phyloP scores from a whole-genome alignment of 2,797 vertebrate species.

The Sebastes matsubarae region DNA sequence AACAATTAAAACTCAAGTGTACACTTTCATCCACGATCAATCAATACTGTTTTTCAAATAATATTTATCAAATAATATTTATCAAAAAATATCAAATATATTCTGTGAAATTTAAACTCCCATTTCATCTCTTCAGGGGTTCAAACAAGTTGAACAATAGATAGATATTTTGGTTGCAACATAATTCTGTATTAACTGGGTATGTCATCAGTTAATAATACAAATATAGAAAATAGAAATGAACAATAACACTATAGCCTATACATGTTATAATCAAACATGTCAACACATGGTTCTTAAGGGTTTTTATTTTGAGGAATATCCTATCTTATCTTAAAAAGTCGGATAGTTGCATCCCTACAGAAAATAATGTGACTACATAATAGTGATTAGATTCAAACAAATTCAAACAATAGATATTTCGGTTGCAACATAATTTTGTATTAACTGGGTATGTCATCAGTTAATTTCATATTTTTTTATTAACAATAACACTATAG shows the following conservation, averaged over 20 bases:
- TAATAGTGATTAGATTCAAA: too few relatives aligned
- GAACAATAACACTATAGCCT: not conserved
- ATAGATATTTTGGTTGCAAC: not conserved
- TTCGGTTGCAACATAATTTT: not conserved
- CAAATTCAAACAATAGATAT: too few relatives aligned
- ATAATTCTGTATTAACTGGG: not conserved
- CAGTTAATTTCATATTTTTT: not conserved
- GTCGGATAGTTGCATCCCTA: too few relatives aligned
- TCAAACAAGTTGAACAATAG: too few relatives aligned
- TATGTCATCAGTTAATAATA: not conserved
- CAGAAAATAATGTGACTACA: too few relatives aligned
- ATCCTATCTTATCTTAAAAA: too few relatives aligned
- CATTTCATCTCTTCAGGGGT: not conserved
- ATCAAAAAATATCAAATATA: not conserved
- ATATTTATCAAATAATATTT: not conserved
- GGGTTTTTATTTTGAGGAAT: too few relatives aligned
- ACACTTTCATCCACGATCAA: slow-evolving; percentile 12
- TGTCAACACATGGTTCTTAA: too few relatives aligned
- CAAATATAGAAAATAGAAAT: too few relatives aligned
- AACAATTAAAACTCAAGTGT: not conserved
- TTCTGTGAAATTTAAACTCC: slow-evolving; percentile 5
- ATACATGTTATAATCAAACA: not conserved
- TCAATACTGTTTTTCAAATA: not conserved
- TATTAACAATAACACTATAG: not conserved
- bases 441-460: not conserved